Evolutionary conservation across 2,797 vertebrate genomes (phyloP).

Genomic region (Nannoperca obscura): DNA sequence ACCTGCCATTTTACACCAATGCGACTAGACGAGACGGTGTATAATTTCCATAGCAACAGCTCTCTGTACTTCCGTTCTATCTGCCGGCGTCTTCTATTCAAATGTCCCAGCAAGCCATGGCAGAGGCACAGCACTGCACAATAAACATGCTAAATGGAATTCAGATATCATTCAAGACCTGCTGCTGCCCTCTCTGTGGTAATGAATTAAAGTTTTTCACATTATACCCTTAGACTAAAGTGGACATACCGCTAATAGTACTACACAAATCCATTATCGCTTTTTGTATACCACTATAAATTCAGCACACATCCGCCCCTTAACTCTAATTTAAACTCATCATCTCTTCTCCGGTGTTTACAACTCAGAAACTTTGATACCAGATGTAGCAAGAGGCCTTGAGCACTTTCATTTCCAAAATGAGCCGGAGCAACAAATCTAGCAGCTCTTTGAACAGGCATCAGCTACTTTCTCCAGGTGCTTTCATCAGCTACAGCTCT

Average conservation of each 20-base stretch:
- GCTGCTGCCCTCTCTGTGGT: background rate
- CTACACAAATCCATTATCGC: background rate
- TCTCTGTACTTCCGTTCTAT: too few relatives aligned
- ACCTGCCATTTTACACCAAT: too few relatives aligned
- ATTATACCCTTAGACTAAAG: background rate
- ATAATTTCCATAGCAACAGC: too few relatives aligned
- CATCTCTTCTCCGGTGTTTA: background rate
- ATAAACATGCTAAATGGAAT: background rate
- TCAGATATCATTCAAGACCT: background rate
- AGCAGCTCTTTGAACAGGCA: slow-evolving; percentile 16
- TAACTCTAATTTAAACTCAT: background rate
- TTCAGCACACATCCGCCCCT: background rate
- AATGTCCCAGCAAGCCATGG: background rate
- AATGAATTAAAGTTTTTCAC: background rate
- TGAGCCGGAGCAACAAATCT: background rate
- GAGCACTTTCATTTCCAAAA: slow-evolving; percentile 7
- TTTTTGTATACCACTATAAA: background rate
- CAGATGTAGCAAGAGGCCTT: slow-evolving; percentile 12
- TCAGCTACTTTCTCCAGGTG: slow-evolving; percentile 30
- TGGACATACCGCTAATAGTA: background rate
- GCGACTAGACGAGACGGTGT: too few relatives aligned
- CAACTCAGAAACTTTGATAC: background rate
- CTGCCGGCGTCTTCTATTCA: background rate
- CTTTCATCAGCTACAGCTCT: slow-evolving; percentile 28
- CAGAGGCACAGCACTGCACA: background rate